A percentile compares a stretch with the other conserved stretches of the same genome.
These are phyloP conservation scores for Actinia tenebrosa DNA, from an alignment of 64 coral and sea anemone genomes.

Conservation along the genomic window DNA sequence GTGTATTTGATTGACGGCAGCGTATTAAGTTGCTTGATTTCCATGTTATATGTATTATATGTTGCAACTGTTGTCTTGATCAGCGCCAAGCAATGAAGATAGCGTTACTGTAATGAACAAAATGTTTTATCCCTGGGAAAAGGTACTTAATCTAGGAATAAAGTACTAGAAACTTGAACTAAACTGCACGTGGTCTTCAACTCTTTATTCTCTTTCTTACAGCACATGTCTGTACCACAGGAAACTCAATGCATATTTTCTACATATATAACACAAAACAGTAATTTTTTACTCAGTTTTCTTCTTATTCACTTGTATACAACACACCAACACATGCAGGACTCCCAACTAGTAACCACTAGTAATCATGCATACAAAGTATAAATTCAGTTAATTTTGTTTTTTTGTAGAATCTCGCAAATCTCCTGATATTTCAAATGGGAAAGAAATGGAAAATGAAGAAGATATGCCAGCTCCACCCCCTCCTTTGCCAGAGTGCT, in stretches of 20 bases:
- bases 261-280: background rate
- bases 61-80: too few relatives aligned
- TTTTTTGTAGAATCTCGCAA: background rate
- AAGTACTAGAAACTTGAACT: background rate
- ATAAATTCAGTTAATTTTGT: background rate
- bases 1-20: too few relatives aligned
- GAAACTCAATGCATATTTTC: background rate
- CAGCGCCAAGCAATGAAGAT: too few relatives aligned
- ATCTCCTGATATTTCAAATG: background rate
- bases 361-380: too few relatives aligned
- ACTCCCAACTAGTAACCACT: too few relatives aligned
- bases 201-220: background rate
- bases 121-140: background rate
- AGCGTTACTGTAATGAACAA: too few relatives aligned
- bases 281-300: background rate
- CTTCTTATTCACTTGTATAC: too few relatives aligned
- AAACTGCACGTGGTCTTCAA: background rate
- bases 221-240: background rate
- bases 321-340: too few relatives aligned
- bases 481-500: background rate
- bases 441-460: background rate
- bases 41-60: too few relatives aligned
- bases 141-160: background rate
- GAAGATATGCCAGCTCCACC: background rate
- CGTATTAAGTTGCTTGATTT: too few relatives aligned